Percentiles rank a stretch among this genome's conserved stretches.
Evolutionary conservation across 2,113 vertebrate genomes (phyloP).

Genomic region (Pelecanus crispus): DNA sequence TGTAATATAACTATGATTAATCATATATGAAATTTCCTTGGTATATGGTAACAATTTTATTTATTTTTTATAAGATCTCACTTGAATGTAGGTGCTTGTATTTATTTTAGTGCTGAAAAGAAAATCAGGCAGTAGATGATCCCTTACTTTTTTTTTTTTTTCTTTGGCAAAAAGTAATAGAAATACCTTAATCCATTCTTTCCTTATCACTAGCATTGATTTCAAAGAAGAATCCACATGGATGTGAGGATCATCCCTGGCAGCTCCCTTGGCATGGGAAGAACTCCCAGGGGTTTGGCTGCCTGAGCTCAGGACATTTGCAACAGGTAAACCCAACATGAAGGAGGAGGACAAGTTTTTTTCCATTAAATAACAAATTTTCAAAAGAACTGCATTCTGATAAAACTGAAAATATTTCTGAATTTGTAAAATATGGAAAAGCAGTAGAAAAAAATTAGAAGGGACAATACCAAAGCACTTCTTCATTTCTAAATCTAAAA

Average conservation of each 20-base stretch:
- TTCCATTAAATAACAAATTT: neutral
- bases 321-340: neutral
- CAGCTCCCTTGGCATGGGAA: neutral
- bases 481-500: neutral
- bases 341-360: neutral
- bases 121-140: neutral
- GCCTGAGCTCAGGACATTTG: neutral
- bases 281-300: neutral
- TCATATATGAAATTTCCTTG: neutral
- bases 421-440: neutral
- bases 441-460: neutral
- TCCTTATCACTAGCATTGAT: neutral
- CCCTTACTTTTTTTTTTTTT: neutral
- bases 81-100: neutral
- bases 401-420: neutral
- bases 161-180: neutral
- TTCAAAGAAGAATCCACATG: neutral
- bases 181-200: neutral
- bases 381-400: neutral
- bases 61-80: neutral
- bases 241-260: neutral
- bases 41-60: neutral
- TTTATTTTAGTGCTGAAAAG: neutral
- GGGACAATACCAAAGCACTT: neutral
- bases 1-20: neutral